These are phyloP conservation scores for silkworm (Bombyx mori) DNA, from an alignment of 1,140 invertebrate species.

Conservation along the genomic window DNA sequence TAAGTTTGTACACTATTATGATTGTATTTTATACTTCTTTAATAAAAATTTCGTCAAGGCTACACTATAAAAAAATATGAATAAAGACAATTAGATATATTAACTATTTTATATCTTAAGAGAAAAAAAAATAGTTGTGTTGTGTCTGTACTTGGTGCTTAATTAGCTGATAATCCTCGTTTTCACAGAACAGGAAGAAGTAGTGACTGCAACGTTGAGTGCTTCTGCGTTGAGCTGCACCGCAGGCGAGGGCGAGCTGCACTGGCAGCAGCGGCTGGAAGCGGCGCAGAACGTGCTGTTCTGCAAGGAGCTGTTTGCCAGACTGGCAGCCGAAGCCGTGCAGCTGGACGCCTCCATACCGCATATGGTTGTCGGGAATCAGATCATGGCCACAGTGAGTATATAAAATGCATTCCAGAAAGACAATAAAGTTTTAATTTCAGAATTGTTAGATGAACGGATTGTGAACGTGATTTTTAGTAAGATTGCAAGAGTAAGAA, in stretches of 20 bases:
- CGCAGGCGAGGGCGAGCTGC: constrained; percentile 80
- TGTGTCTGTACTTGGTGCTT: too few relatives aligned
- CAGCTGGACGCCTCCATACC: constrained; percentile 93
- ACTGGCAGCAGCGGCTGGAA: constrained; percentile 96
- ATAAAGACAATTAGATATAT: too few relatives aligned
- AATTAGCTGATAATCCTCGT: neutral
- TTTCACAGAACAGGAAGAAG: constrained; percentile 82
- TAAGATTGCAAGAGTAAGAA: too few relatives aligned
- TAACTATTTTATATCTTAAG: too few relatives aligned
- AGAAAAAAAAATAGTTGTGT: too few relatives aligned
- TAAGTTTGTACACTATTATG: too few relatives aligned
- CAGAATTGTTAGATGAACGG: too few relatives aligned
- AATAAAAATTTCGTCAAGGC: too few relatives aligned
- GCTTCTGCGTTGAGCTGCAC: constrained; percentile 76
- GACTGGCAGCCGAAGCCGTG: constrained; percentile 94
- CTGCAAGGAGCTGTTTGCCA: constrained; percentile 96
- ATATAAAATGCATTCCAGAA: constrained; percentile 11
- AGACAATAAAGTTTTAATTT: too few relatives aligned
- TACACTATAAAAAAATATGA: too few relatives aligned
- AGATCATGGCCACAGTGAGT: constrained; percentile 93
- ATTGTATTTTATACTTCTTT: too few relatives aligned
- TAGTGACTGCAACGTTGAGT: constrained; percentile 85
- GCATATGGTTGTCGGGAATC: constrained; percentile 96
- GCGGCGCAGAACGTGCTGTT: constrained; percentile 97
- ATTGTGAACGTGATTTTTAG: too few relatives aligned